Evolutionary conservation across 1,140 invertebrate genomes (phyloP).

Genomic region (Camponotus floridanus): DNA sequence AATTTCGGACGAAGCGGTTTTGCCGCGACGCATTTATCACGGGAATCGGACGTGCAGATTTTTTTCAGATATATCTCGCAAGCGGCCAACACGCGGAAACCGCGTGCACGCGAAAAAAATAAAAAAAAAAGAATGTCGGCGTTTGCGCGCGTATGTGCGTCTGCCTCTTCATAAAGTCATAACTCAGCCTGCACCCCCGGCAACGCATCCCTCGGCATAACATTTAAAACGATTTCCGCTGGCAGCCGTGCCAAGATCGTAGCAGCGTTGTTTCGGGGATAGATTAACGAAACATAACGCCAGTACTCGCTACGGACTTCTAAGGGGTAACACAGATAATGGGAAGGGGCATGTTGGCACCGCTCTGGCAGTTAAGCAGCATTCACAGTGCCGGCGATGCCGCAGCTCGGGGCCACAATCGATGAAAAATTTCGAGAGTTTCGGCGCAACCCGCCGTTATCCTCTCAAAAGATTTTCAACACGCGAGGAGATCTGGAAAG

Average conservation of each 20-base stretch:
- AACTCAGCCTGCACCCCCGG: slow-evolving; percentile 78
- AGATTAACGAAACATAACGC: slow-evolving; percentile 86
- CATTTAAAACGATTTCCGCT: slow-evolving; percentile 86
- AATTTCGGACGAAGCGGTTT: slow-evolving; percentile 62
- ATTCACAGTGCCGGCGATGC: slow-evolving; percentile 78
- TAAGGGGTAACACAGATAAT: slow-evolving; percentile 83
- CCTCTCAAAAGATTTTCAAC: not conserved
- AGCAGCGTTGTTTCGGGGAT: slow-evolving; percentile 85
- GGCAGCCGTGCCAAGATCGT: slow-evolving; percentile 85
- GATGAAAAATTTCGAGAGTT: slow-evolving; percentile 72
- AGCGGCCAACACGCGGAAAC: slow-evolving; percentile 59
- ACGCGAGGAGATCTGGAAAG: not conserved
- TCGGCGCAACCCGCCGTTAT: slow-evolving; percentile 8
- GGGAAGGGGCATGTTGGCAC: slow-evolving; percentile 84
- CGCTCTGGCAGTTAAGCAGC: slow-evolving; percentile 84
- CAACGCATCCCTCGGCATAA: slow-evolving; percentile 83
- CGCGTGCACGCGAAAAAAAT: slow-evolving; percentile 43
- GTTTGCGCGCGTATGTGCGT: slow-evolving; percentile 73
- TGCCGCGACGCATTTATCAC: slow-evolving; percentile 60
- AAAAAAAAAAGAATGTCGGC: slow-evolving; percentile 51
- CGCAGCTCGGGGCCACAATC: slow-evolving; percentile 67
- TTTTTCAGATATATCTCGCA: slow-evolving; percentile 63
- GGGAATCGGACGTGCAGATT: slow-evolving; percentile 61
- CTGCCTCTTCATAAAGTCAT: slow-evolving; percentile 84
- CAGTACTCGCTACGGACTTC: slow-evolving; percentile 82